phyloP scores from a whole-genome alignment of 2,797 vertebrate species.

The Hydrocynus forskahlii region DNA sequence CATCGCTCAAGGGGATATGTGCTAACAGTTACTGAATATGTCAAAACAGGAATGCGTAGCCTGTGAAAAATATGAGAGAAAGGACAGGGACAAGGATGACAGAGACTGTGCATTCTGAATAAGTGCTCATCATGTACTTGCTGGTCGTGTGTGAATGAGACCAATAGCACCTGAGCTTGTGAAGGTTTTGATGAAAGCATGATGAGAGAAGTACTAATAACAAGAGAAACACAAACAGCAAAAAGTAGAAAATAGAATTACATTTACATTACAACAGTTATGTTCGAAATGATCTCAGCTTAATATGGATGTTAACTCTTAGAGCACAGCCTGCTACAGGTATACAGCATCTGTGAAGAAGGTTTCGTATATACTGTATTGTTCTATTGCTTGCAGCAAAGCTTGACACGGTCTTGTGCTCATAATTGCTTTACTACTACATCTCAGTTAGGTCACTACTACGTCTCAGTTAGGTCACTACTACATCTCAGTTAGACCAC shows the following conservation, averaged over 20 bases:
- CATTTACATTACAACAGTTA: background rate
- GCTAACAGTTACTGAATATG: slow-evolving; percentile 62
- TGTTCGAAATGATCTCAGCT: background rate
- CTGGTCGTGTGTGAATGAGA: slow-evolving; percentile 1
- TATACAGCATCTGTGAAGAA: background rate
- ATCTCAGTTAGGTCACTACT: background rate
- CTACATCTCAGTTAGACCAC: background rate
- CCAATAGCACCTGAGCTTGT: background rate
- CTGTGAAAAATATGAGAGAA: slow-evolving; percentile 41
- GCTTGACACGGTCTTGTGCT: background rate
- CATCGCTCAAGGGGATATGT: slow-evolving; percentile 56
- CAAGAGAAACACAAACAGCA: background rate
- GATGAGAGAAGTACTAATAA: slow-evolving; percentile 17
- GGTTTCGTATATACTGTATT: background rate
- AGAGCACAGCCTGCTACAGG: background rate
- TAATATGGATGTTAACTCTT: background rate
- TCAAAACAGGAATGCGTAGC: slow-evolving; percentile 54
- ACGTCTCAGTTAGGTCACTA: background rate
- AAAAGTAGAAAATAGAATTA: background rate
- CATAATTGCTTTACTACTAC: background rate
- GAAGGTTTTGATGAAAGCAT: background rate
- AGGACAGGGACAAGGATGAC: slow-evolving; percentile 41
- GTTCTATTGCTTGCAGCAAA: background rate
- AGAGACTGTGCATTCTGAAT: slow-evolving; percentile 13
- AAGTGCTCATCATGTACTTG: slow-evolving; percentile 18